Evolutionary conservation across 2,888 invertebrate genomes (phyloP).

Genomic region (Heliconius charithonia): DNA sequence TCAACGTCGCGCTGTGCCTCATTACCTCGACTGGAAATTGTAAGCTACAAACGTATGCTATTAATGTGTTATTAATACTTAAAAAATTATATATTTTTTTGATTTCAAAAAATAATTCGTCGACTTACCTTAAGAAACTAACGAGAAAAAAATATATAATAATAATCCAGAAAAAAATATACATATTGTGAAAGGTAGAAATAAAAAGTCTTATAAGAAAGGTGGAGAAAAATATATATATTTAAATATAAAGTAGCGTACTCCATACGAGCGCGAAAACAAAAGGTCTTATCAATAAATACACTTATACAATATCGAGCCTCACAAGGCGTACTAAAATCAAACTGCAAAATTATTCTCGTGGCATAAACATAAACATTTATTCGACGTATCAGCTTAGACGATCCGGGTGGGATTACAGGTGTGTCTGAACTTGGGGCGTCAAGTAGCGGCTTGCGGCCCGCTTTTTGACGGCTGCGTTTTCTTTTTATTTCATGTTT

Average conservation of each 20-base stretch:
- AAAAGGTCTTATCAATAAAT: conserved; percentile 30
- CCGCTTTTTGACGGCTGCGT: too few species aligned
- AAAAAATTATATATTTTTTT: too few species aligned
- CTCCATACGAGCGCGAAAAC: conserved; percentile 17
- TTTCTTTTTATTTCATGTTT: too few species aligned
- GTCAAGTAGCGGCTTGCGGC: background rate
- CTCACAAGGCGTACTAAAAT: conserved; percentile 33
- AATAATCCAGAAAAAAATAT: background rate
- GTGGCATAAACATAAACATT: conserved; percentile 37
- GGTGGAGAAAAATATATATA: background rate
- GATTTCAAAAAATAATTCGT: too few species aligned
- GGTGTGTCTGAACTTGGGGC: conserved; percentile 21
- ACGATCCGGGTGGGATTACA: conserved; percentile 29
- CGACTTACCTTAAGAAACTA: too few species aligned
- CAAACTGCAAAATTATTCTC: conserved; percentile 37
- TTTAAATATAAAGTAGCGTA: conserved; percentile 7
- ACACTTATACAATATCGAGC: conserved; percentile 26
- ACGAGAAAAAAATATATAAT: background rate
- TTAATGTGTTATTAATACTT: too few species aligned
- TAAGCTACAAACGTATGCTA: too few species aligned
- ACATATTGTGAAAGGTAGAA: background rate
- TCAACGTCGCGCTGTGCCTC: too few species aligned
- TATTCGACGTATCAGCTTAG: conserved; percentile 35
- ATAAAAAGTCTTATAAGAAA: conserved; percentile 16
- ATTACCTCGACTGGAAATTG: too few species aligned